A percentile compares a stretch with the other conserved stretches of the same genome.
These are phyloP conservation scores for Dolichoris vasculosae DNA, from an alignment of 1,140 invertebrate genomes.

Conservation along the genomic window DNA sequence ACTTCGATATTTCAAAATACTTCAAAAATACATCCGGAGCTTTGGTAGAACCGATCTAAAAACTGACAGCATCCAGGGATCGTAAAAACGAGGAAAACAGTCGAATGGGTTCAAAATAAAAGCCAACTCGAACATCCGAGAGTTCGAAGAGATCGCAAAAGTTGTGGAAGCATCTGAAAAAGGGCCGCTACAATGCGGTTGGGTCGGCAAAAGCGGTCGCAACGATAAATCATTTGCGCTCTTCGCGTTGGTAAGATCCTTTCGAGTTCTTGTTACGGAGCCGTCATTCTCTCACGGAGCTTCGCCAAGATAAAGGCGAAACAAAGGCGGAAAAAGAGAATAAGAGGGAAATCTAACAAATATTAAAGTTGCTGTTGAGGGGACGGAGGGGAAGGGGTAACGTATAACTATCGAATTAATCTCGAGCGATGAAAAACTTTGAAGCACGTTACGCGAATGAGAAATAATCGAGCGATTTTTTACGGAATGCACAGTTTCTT, in stretches of 20 bases:
- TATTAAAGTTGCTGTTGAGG: neutral
- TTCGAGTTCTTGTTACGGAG: constrained; percentile 65
- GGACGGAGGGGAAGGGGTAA: neutral
- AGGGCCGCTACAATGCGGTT: constrained; percentile 3
- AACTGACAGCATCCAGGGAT: neutral
- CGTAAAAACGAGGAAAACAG: neutral
- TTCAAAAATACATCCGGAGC: neutral
- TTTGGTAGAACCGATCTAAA: neutral
- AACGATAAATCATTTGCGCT: constrained; percentile 69
- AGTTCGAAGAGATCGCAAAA: neutral
- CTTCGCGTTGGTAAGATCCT: constrained; percentile 60
- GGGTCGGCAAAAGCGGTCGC: constrained; percentile 47
- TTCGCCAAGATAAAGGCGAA: neutral
- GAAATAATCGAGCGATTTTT: neutral
- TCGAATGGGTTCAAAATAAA: neutral
- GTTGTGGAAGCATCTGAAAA: neutral
- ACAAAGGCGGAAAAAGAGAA: neutral
- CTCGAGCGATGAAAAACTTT: neutral
- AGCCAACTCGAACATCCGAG: neutral
- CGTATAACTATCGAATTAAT: constrained; percentile 6
- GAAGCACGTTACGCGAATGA: neutral
- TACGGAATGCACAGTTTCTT: neutral
- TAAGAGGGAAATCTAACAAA: neutral
- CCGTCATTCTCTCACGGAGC: constrained; percentile 57
- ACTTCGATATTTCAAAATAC: neutral